phyloP scores from a whole-genome alignment of 1,140 invertebrate genomes.

The Bombus confusus region DNA sequence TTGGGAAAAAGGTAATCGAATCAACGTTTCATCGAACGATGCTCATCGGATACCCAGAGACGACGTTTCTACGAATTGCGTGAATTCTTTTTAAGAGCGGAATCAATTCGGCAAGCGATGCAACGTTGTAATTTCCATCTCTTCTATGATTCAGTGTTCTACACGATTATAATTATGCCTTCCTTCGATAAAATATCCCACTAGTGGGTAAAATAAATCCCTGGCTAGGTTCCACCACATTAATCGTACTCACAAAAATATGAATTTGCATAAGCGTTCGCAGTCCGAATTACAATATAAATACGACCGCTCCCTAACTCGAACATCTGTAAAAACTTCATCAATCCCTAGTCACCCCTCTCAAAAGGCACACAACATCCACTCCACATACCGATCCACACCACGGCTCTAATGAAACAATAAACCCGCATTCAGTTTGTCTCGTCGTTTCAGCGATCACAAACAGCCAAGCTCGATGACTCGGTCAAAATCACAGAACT shows the following conservation, averaged over 20 bases:
- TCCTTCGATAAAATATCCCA: too few relatives aligned
- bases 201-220: neutral
- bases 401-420: constrained; percentile 2
- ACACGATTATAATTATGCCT: too few relatives aligned
- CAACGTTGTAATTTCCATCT: too few relatives aligned
- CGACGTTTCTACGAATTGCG: too few relatives aligned
- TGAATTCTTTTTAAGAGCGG: too few relatives aligned
- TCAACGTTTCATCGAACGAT: too few relatives aligned
- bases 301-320: neutral
- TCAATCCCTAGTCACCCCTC: neutral
- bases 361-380: too few relatives aligned
- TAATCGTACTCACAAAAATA: neutral
- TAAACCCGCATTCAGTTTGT: neutral
- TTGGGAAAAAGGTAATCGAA: too few relatives aligned
- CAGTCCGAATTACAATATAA: neutral
- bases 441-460: neutral
- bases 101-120: too few relatives aligned
- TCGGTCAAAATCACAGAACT: neutral
- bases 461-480: neutral
- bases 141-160: too few relatives aligned
- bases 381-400: neutral
- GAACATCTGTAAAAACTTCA: constrained; percentile 23
- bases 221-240: neutral
- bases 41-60: too few relatives aligned
- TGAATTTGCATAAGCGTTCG: neutral